Base-by-base conservation (phyloP, 2,113 vertebrate genomes). In the Epinephelus fuscoguttatus region DNA sequence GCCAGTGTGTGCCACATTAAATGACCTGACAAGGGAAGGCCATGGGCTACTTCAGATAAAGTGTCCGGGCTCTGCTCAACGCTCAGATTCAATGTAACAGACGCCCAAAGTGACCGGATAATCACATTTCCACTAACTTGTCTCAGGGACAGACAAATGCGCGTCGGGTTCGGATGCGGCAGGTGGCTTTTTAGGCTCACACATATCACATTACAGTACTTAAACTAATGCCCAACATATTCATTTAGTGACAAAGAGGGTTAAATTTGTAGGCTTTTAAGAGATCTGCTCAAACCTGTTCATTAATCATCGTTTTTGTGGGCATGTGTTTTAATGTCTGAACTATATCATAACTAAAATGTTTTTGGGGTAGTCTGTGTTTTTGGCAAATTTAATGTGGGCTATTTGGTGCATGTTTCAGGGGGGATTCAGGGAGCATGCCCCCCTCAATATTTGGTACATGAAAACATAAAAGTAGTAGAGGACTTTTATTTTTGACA, bases 1-100 rank as follows among this genome's bases (percentile, higher is more conserved):
- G 82, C 70, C 90, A 79, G 87, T 61, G 42, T 61, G 42, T 45
- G 61, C 82, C 89, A 89, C 93, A 92, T 93, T 93, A 93, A 93
- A 90, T 94, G 94, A 83, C 87, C 91, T 93, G 93, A 92, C 93
- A 92, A 79, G 75, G 87, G 78, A 91, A 90, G 89, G 93, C 92
- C 93, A 90, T 82, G 90, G 93, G 93, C 93, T 88, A 87, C 86
- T 82, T 75, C 90, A 94, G 92, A 95, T 94, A 89, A 94, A 94
- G 93, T 92, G 92, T 90, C 88, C 85, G 87, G 81, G 70, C 89
- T 92, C 71, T 90, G 85, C 87, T 89, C 72, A 88, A 84, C 91
- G 84, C 91, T 92, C 88, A 92, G 82, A 92, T 93, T 89, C 93
- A 93, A 92, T 94, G 93, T 82, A 92, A 89, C 84, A 86, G 86